phyloP scores from a whole-genome alignment of 64 coral and sea anemone species.

The Montipora efflorescens region DNA sequence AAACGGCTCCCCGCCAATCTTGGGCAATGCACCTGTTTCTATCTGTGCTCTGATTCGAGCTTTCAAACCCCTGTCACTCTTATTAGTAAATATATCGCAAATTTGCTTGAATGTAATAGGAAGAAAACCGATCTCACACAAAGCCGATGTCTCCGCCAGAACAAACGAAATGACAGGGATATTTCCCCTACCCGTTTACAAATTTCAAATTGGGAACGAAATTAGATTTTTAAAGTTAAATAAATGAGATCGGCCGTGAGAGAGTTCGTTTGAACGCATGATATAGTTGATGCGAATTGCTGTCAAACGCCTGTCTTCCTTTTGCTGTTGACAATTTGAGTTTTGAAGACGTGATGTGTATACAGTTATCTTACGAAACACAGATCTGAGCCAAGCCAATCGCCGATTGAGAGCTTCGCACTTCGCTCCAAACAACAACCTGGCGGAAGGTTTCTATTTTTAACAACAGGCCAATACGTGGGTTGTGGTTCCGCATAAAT shows the following conservation, averaged over 20 bases:
- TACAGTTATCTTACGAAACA: conserved; percentile 12
- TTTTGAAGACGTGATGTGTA: conserved; percentile 26
- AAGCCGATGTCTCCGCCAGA: background rate
- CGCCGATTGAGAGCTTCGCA: background rate
- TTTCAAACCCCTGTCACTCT: conserved; percentile 22
- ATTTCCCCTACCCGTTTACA: conserved; percentile 30
- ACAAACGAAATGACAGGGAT: conserved; percentile 29
- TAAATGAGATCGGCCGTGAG: background rate
- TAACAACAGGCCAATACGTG: conserved; percentile 31
- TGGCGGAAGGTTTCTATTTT: conserved; percentile 38
- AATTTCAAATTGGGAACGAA: conserved; percentile 6
- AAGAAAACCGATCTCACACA: conserved; percentile 12
- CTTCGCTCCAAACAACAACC: conserved; percentile 40
- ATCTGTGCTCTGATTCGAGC: conserved; percentile 1
- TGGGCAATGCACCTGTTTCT: conserved; percentile 7
- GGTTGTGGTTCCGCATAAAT: conserved; percentile 12
- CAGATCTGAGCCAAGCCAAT: conserved; percentile 28
- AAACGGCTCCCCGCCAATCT: conserved; percentile 12
- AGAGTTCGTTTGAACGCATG: background rate
- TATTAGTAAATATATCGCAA: background rate
- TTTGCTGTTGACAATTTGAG: background rate
- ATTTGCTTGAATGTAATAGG: conserved; percentile 15
- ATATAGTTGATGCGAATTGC: background rate
- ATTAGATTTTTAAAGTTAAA: conserved; percentile 41
- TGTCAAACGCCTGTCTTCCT: background rate